Conservation (phyloP, 1,140 invertebrate species). For the Nasonia vitripennis region DNA sequence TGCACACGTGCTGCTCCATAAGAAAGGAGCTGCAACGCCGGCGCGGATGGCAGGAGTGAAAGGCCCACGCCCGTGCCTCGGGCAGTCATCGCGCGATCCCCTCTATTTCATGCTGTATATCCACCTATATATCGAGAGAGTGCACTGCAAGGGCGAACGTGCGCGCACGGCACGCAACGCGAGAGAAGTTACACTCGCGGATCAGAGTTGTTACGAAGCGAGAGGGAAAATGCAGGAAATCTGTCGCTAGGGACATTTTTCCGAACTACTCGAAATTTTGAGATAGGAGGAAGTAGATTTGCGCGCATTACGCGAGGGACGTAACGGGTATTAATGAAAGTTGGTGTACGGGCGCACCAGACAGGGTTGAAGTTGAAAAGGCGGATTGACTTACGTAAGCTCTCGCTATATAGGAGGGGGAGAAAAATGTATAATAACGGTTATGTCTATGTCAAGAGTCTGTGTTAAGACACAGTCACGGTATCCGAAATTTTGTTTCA, state of each 20-base stretch:
- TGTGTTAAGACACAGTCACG: too few species aligned
- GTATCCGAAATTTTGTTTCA: not conserved
- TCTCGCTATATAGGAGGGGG: too few species aligned
- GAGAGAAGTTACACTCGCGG: not conserved
- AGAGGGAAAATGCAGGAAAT: not conserved
- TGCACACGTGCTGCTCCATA: conserved; percentile 50
- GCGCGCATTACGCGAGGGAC: too few species aligned
- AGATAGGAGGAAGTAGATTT: too few species aligned
- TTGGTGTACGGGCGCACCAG: too few species aligned
- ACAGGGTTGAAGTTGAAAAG: too few species aligned
- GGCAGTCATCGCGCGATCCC: conserved; percentile 57
- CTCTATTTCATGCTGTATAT: not conserved
- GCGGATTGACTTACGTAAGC: too few species aligned
- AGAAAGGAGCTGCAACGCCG: conserved; percentile 52
- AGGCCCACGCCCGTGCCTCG: conserved; percentile 76
- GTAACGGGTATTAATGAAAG: too few species aligned
- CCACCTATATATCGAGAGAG: not conserved
- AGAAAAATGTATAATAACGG: too few species aligned
- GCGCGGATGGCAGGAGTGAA: conserved; percentile 74
- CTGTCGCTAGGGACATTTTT: not conserved
- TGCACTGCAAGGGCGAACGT: not conserved
- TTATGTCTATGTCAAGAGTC: too few species aligned
- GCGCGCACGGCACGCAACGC: not conserved
- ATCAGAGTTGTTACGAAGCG: too few species aligned
- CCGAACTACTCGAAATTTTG: not conserved